phyloP scores from a whole-genome alignment of 2,888 invertebrate species.

The Euplagia quadripunctaria region DNA sequence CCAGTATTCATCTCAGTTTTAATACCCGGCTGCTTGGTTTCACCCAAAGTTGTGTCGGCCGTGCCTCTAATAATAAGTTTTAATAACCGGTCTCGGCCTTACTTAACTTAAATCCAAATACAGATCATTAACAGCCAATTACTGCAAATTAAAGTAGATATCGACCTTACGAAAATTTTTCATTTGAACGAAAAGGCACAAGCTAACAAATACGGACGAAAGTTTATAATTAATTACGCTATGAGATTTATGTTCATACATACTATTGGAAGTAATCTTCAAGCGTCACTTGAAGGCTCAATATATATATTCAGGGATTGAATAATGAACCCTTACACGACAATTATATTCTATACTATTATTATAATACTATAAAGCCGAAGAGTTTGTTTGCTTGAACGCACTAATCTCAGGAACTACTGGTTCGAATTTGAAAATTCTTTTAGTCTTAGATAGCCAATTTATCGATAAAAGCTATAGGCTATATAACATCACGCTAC shows the following conservation, averaged over 20 bases:
- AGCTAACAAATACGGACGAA: background rate
- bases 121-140: conserved; percentile 21
- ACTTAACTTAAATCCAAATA: conserved; percentile 13
- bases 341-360: too few species aligned
- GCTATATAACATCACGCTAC: too few species aligned
- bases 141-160: conserved; percentile 4
- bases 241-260: background rate
- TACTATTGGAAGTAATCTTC: background rate
- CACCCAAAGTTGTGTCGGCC: conserved; percentile 14
- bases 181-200: background rate
- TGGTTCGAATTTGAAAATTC: too few species aligned
- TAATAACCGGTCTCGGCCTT: conserved; percentile 32
- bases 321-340: background rate
- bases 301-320: background rate
- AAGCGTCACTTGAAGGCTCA: background rate
- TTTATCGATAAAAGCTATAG: too few species aligned
- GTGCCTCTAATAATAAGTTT: conserved; percentile 35
- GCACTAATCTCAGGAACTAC: too few species aligned
- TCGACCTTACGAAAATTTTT: background rate
- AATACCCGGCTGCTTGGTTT: conserved; percentile 26
- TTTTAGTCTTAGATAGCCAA: too few species aligned
- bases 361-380: too few species aligned
- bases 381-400: too few species aligned
- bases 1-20: conserved; percentile 19
- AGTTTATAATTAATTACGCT: background rate